Evolutionary conservation across 2,888 invertebrate species (phyloP), one percentile per base, ranked within the genome.

Genomic region (Idaea dimidiata): DNA sequence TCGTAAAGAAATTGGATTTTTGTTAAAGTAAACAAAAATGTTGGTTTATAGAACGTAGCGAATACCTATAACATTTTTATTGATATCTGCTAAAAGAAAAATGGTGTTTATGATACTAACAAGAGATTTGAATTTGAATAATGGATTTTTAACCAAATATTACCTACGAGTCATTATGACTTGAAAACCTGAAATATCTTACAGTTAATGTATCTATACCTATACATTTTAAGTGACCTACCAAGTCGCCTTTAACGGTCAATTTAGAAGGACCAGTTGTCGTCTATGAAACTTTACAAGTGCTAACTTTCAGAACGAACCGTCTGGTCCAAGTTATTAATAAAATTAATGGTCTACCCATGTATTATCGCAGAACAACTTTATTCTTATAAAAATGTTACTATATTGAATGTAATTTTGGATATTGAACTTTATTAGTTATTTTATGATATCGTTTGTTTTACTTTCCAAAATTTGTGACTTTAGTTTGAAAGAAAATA

Each of bases 261-360:
- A 75, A 77, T 43, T 76, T 71, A 62, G 74, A 67, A 62, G 62
- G 68, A 74, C 71, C 83, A 83, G 81, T 77, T 85, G 84, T 76
- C 79, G 77, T 69, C 71, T 62, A 65, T 59, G 63, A 71, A 80
- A 82, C 68, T 81, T 80, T 66, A 64, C 65, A 72, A 77, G 76
- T 74, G 74, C 75, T 68, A 75, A 80, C 72, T 77, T 71, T 70
- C 69, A 70, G 69, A 43, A 43, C 64, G 67, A 68, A 72, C 69
- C 72, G 71, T 73, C 75, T 73, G 74, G 62, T 66, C 66, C 61
- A 67, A 72, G 69, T 76, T 76, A 80, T 82, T 77, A 76, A 76
- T 78, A 73, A 77, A 79, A 82, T 75, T 74, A 71, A 79, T 75
- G 76, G 78, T 78, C 77, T 78, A 76, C 73, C 75, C 77, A 75